Evolutionary conservation across 2,113 vertebrate species (phyloP).

Genomic region (Cephalopholis sonnerati): DNA sequence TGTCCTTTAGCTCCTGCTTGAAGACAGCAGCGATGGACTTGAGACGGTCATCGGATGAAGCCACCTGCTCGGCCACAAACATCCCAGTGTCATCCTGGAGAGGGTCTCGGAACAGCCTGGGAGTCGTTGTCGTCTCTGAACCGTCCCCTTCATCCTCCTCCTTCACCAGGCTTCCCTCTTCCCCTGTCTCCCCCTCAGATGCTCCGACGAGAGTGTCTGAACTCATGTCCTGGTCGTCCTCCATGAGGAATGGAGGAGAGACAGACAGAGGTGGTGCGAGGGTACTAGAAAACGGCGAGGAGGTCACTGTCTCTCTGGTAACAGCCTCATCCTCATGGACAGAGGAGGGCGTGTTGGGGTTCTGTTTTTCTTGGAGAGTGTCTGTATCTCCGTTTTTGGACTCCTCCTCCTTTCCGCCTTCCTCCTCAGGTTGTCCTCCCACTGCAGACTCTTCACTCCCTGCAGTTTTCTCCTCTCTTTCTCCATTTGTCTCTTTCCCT

Average conservation of each 20-base stretch:
- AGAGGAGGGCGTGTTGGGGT: constrained; percentile 8
- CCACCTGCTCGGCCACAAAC: constrained; percentile 91
- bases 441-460: constrained; percentile 67
- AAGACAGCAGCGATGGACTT: constrained; percentile 92
- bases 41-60: constrained; percentile 92
- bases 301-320: constrained; percentile 53
- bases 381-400: constrained; percentile 60
- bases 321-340: constrained; percentile 37
- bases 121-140: constrained; percentile 82
- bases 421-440: constrained; percentile 78
- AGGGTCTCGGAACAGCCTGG: constrained; percentile 92
- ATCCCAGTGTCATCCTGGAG: constrained; percentile 95
- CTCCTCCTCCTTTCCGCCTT: constrained; percentile 53
- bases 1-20: constrained; percentile 95
- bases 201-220: constrained; percentile 41
- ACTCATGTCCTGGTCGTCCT: constrained; percentile 78
- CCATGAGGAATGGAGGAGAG: constrained; percentile 84
- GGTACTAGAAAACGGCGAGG: constrained; percentile 65
- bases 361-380: constrained; percentile 33
- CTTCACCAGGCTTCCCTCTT: constrained; percentile 61
- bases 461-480: constrained; percentile 50
- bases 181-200: constrained; percentile 20
- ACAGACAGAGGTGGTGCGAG: constrained; percentile 63
- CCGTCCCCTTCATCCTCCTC: constrained; percentile 79
- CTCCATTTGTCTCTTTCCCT: constrained; percentile 25